Conservation (phyloP, 2,888 invertebrate genomes). For the Automeris io region DNA sequence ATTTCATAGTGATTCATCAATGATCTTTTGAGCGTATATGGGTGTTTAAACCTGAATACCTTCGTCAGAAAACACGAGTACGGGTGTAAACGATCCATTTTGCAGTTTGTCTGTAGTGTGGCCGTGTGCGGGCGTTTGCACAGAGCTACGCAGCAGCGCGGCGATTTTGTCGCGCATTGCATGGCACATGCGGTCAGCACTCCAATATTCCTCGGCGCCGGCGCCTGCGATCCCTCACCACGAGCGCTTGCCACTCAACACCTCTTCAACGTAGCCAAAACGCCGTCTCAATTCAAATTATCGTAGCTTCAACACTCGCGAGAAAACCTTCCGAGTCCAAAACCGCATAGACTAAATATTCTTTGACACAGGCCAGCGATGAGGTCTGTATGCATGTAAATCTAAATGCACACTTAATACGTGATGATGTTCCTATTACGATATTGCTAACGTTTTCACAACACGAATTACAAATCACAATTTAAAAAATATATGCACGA, state of each 20-base stretch:
- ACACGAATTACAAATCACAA: conserved; percentile 22
- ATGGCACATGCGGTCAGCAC: conserved; percentile 54
- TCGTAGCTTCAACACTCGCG: conserved; percentile 27
- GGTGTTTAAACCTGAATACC: too few relatives aligned
- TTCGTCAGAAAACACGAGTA: conserved; percentile 59
- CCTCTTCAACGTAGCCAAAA: conserved; percentile 19
- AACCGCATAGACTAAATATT: conserved; percentile 26
- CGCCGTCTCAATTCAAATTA: conserved; percentile 35
- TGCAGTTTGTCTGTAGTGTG: conserved; percentile 51
- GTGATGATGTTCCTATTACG: conserved; percentile 18
- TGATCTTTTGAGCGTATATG: too few relatives aligned
- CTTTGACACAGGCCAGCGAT: conserved; percentile 4
- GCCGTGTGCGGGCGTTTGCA: conserved; percentile 41
- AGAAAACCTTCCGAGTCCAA: conserved; percentile 24
- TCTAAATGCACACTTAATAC: conserved; percentile 14
- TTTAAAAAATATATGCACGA: conserved; percentile 13
- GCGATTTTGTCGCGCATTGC: conserved; percentile 70
- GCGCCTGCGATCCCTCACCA: conserved; percentile 42
- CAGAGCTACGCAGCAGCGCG: conserved; percentile 53
- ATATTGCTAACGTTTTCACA: conserved; percentile 23
- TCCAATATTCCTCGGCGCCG: conserved; percentile 28
- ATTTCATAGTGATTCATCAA: too few relatives aligned
- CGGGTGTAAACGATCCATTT: conserved; percentile 48
- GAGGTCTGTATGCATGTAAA: neutral
- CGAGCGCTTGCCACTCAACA: conserved; percentile 19